Conservation (phyloP, 1,140 invertebrate species). For the Macrotrachela quadricornifera region DNA sequence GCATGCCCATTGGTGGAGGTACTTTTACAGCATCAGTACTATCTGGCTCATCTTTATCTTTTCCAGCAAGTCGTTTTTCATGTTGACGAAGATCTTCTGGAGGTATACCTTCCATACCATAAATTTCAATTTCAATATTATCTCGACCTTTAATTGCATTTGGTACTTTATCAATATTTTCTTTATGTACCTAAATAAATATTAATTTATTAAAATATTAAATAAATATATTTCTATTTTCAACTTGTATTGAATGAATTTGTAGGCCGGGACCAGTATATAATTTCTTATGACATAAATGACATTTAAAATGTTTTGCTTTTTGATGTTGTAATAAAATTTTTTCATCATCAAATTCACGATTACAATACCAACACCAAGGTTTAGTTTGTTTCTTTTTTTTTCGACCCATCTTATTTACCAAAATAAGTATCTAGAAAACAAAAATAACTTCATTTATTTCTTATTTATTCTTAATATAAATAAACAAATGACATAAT, state of each 20-base stretch:
- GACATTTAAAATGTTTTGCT: conserved; percentile 99
- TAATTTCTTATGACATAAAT: conserved; percentile 96
- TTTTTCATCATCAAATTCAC: conserved; percentile 99
- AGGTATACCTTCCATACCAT: conserved; percentile 99
- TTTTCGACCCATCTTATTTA: conserved; percentile 67
- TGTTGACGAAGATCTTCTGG: conserved; percentile 77
- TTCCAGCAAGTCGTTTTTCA: conserved; percentile 39
- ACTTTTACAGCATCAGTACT: not conserved
- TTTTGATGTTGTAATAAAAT: conserved; percentile 99
- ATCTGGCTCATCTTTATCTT: conserved; percentile 1
- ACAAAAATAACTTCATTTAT: no score
- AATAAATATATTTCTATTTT: no score
- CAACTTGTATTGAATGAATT: conserved; percentile 91
- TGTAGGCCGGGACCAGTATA: conserved; percentile 83
- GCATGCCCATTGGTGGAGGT: not conserved
- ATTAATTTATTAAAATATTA: no score
- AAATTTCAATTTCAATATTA: conserved; percentile 98
- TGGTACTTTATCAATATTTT: conserved; percentile 97
- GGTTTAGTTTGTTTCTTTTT: conserved; percentile 99
- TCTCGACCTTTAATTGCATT: conserved; percentile 89
- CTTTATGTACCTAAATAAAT: conserved; percentile 60
- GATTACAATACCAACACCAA: conserved; percentile 99
- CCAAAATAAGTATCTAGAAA: no score
- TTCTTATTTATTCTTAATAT: no score
- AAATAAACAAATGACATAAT: no score